Base-by-base conservation (phyloP, 2,888 invertebrate genomes). In the Pachliopta kotzebuea region DNA sequence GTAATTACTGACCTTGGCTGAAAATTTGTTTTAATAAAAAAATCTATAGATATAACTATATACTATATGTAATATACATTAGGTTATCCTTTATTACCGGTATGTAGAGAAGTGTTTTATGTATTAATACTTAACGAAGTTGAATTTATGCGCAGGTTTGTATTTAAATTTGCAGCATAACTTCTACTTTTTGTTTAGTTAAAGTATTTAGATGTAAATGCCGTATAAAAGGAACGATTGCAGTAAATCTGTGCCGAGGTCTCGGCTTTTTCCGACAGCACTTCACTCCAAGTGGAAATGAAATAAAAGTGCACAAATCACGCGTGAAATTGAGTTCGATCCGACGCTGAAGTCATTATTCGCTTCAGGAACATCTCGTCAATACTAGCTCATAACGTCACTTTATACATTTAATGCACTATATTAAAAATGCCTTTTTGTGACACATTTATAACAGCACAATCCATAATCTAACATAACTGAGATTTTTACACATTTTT, bases 271-370 rank as follows among this genome's bases (percentile, higher is more conserved):
- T 73, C 73, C 77, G 76, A 77, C 75, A 77, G 72, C 72, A 73
- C 75, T 80, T 78, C 75, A 75, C 71, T 74, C 71, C 72, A 72
- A 81, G 79, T 85, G 80, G 82, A 80, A 88, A 88, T 83, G 83
- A 86, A 88, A 87, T 88, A 86, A 88, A 86, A 86, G 81, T 81
- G 79, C 79, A 84, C 83, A 88, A 88, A 90, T 88, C 88, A 88
- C 86, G 87, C 90, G 89, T 90, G 88, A 90, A 90, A 90, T 90
- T 87, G 89, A 87, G 82, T 89, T 88, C 83, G 83, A 83, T 75
- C 83, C 81, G 76, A 67, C 70, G 76, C 80, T 79, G 76, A 81
- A 84, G 83, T 81, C 82, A 84, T 84, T 85, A 85, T 84, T 78
- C 80, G 81, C 71, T 75, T 75, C 77, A 78, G 76, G 75, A 79